phyloP scores from a whole-genome alignment of 2,113 vertebrate genomes.

The Dicerorhinus sumatrensis region DNA sequence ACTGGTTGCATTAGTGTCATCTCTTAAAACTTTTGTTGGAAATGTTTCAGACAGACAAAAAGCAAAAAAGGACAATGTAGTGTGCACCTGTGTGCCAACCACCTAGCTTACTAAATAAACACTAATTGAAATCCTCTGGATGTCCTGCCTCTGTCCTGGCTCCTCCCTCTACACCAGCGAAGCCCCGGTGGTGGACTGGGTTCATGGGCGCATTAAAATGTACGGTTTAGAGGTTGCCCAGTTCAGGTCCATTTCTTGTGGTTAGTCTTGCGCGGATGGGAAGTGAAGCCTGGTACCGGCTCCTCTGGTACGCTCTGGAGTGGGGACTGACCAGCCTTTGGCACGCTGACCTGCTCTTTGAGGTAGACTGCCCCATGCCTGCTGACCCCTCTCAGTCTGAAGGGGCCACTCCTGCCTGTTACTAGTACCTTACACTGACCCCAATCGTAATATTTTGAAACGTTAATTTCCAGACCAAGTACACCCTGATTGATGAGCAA shows the following conservation, averaged over 20 bases:
- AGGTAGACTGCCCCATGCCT: background rate
- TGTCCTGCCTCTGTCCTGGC: accelerated
- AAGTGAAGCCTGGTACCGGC: background rate
- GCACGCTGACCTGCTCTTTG: background rate
- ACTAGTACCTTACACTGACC: background rate
- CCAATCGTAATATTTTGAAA: background rate
- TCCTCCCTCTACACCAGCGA: background rate
- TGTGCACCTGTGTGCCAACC: background rate
- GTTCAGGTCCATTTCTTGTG: background rate
- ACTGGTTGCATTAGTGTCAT: background rate
- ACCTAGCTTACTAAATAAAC: background rate
- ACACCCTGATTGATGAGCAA: conserved; percentile 98
- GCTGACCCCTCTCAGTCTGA: no score
- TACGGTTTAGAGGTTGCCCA: background rate
- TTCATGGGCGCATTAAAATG: accelerated
- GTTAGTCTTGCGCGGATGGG: background rate
- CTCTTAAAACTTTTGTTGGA: background rate
- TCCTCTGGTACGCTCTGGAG: background rate
- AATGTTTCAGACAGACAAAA: background rate
- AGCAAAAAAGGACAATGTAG: background rate
- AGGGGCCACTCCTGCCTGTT: background rate
- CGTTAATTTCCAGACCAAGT: conserved; percentile 94
- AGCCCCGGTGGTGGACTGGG: accelerated
- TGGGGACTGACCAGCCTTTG: background rate
- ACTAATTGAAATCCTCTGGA: background rate